Conservation (phyloP, 2,113 vertebrate genomes). For the Phylloscopus whistleri region DNA sequence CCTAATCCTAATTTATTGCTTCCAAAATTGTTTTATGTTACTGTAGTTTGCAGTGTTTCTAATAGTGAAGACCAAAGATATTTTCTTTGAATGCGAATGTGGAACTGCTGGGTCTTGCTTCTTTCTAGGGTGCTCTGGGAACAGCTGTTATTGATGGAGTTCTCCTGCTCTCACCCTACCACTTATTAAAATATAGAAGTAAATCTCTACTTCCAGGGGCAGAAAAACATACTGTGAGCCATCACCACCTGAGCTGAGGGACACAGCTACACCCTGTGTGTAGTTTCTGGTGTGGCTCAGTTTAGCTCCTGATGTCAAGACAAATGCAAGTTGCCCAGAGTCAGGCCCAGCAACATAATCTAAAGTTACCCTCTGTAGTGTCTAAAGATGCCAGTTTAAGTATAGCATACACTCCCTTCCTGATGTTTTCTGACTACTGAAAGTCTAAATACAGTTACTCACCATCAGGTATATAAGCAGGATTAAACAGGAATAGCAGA, state of each 20-base stretch:
- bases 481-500: not conserved
- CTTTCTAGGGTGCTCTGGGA: not conserved
- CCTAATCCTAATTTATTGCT: conserved; percentile 66
- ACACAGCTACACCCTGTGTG: not conserved
- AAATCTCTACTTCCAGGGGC: not conserved
- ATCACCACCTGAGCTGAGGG: not conserved
- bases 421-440: not conserved
- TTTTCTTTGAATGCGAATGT: conserved; percentile 18
- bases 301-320: not conserved
- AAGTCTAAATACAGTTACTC: not conserved
- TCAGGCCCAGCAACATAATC: not conserved
- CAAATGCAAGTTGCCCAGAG: not conserved
- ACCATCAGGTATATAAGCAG: not conserved
- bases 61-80: not conserved
- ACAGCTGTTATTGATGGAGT: not conserved
- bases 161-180: not conserved
- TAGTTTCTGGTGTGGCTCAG: not conserved
- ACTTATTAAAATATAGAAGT: not conserved
- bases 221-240: not conserved
- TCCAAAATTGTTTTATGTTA: conserved; percentile 63
- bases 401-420: not conserved
- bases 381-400: not conserved
- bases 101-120: not conserved
- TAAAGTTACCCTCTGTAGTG: not conserved
- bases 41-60: not conserved